Percentiles rank a stretch among this genome's conserved stretches.
phyloP scores from a whole-genome alignment of 2,888 invertebrate species.

The Heliconius sara region DNA sequence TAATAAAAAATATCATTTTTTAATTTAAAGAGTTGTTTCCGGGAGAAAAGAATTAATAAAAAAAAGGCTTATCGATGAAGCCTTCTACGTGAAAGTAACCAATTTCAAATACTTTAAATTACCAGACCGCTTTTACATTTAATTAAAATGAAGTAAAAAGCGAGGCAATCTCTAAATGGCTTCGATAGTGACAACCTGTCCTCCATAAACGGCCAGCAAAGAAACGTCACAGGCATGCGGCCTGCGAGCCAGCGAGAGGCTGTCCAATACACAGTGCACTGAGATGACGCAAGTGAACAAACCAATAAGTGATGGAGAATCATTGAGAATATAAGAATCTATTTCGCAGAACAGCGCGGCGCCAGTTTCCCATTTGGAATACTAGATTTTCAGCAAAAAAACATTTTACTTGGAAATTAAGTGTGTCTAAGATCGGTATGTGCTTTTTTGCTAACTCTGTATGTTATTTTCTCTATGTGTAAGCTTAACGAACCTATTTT shows the following conservation, averaged over 20 bases:
- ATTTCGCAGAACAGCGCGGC: slow-evolving; percentile 15
- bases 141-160: slow-evolving; percentile 26
- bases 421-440: slow-evolving; percentile 7
- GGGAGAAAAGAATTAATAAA: neutral
- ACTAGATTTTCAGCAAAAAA: slow-evolving; percentile 8
- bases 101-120: slow-evolving; percentile 13
- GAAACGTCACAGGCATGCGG: slow-evolving; percentile 26
- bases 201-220: slow-evolving; percentile 8
- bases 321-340: slow-evolving; percentile 16
- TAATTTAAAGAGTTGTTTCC: neutral
- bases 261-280: neutral
- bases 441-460: slow-evolving; percentile 1
- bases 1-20: too few relatives aligned
- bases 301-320: neutral
- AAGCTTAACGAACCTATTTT: slow-evolving; percentile 8
- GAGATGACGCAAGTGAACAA: slow-evolving; percentile 17
- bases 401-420: slow-evolving; percentile 23
- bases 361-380: slow-evolving; percentile 14
- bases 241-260: neutral
- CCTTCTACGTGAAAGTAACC: neutral
- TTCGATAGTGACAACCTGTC: slow-evolving; percentile 22
- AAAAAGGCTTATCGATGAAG: neutral
- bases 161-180: slow-evolving; percentile 1
- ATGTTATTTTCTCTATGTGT: slow-evolving; percentile 10
- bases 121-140: slow-evolving; percentile 18